A percentile compares a stretch with the other conserved stretches of the same genome.
These are phyloP conservation scores for Aphaenogaster floridana DNA, from an alignment of 1,140 invertebrate species.

Conservation along the genomic window DNA sequence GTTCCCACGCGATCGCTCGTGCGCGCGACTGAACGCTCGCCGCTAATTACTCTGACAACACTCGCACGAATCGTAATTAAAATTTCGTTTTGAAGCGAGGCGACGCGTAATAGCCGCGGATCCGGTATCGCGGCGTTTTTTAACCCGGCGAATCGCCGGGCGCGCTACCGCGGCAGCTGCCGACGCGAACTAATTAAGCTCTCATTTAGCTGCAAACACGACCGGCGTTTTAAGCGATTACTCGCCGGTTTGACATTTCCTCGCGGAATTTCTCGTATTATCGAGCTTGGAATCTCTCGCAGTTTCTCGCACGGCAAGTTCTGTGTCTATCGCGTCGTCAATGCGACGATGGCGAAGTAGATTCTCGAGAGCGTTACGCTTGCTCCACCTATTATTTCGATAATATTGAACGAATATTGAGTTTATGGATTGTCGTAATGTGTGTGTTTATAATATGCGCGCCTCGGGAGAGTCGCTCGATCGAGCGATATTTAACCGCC, in stretches of 20 bases:
- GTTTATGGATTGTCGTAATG: constrained; percentile 33
- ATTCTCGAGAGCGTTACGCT: neutral
- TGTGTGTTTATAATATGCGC: constrained; percentile 52
- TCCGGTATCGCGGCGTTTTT: constrained; percentile 74
- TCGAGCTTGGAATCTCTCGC: constrained; percentile 13
- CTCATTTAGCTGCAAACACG: constrained; percentile 72
- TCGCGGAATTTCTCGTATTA: constrained; percentile 44
- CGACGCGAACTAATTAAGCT: constrained; percentile 77
- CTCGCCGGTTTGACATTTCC: constrained; percentile 17
- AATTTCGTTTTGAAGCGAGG: constrained; percentile 67
- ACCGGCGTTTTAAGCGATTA: constrained; percentile 69
- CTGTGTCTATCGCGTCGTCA: neutral
- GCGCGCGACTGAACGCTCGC: constrained; percentile 49
- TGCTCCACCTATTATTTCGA: neutral
- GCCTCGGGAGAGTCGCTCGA: neutral
- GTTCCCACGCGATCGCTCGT: constrained; percentile 40
- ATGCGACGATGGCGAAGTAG: neutral
- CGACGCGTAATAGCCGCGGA: constrained; percentile 69
- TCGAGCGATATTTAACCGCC: constrained; percentile 54
- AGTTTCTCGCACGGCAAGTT: neutral
- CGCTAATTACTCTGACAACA: constrained; percentile 72
- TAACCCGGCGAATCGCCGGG: constrained; percentile 41
- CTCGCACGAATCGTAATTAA: constrained; percentile 73
- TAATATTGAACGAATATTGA: constrained; percentile 16
- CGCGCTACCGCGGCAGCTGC: constrained; percentile 65